Conservation (phyloP, 1,140 invertebrate species). For the Teleopsis dalmanni region DNA sequence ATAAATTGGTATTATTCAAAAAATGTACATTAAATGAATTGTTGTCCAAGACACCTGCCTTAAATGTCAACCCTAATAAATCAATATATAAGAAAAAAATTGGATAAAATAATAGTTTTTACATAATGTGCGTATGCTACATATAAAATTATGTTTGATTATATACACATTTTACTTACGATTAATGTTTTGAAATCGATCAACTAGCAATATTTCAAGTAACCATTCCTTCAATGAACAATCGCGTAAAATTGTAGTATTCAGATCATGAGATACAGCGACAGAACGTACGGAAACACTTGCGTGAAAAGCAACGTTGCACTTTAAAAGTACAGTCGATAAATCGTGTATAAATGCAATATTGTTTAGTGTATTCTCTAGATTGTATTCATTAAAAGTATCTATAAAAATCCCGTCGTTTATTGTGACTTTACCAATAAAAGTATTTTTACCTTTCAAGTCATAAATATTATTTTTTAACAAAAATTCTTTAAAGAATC, state of each 20-base stretch:
- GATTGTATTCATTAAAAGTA: slow-evolving; percentile 16
- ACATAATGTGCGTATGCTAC: background rate
- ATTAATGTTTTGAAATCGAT: slow-evolving; percentile 1
- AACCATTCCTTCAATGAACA: slow-evolving; percentile 30
- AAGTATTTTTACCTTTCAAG: slow-evolving; percentile 18
- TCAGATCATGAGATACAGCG: slow-evolving; percentile 9
- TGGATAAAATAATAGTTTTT: background rate
- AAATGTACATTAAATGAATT: slow-evolving; percentile 19
- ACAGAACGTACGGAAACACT: slow-evolving; percentile 8
- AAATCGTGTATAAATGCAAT: slow-evolving; percentile 10
- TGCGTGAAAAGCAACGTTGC: slow-evolving; percentile 18
- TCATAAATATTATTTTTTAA: slow-evolving; percentile 12
- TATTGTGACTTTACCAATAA: slow-evolving; percentile 27
- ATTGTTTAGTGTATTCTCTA: slow-evolving; percentile 5
- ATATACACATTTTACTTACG: background rate
- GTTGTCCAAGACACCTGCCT: slow-evolving; percentile 19
- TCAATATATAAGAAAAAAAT: background rate
- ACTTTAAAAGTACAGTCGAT: slow-evolving; percentile 10
- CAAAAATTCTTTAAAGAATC: slow-evolving; percentile 24
- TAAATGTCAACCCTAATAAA: slow-evolving; percentile 17
- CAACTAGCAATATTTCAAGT: slow-evolving; percentile 17
- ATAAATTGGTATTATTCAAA: slow-evolving; percentile 25
- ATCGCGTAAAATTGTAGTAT: slow-evolving; percentile 16
- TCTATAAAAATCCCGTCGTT: slow-evolving; percentile 15
- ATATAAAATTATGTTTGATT: no score